Base-by-base conservation (phyloP, 1,140 invertebrate genomes). In the Drosophila fuyamai region DNA sequence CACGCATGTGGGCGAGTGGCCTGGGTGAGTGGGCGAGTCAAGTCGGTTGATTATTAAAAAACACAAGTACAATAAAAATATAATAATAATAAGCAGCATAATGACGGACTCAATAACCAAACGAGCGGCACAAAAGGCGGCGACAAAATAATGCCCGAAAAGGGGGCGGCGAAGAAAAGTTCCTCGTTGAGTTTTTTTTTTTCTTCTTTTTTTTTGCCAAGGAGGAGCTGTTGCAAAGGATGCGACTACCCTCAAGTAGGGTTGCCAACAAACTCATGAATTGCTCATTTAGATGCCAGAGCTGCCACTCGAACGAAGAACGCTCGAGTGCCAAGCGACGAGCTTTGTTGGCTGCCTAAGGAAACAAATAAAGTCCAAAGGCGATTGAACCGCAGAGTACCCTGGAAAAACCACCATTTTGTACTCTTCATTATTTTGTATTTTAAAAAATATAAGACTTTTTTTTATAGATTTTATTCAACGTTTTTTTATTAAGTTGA, bases 191-290 rank as follows among this genome's bases (percentile, higher is more conserved):
- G 18, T 56, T 46, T n/a, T 13, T 47, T 44, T 44, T 44, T 9
- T 16, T 12, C 5, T 43, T 43, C 16, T 5, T 16, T 5, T 16
- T 16, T 10, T 41, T 7, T 13, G 32, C 14, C 32, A 59, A 41
- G 38, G 38, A 46, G 57, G 46, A 54, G 35, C 68, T 54, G 54
- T 18, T 50, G 27, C 38, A 65, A 72, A 72, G 55, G 60, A 86
- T 58, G 63, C 53, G 59, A n/a, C 40, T 38, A 41, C 53, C 57
- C 70, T 88, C 67, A 79, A 86, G 81, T 79, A 85, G 80, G 80
- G 80, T 81, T 89, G 80, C 83, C 84, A 89, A 89, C 82, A 86
- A 72, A 76, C 73, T 66, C 84, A 84, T 89, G 84, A 89, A 89
- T 89, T 89, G 84, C 84, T 89, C 84, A 89, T 89, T 89, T 89